A percentile compares a stretch with the other conserved stretches of the same genome.
Evolutionary conservation across 2,113 vertebrate species (phyloP).

Genomic region (Chaenocephalus aceratus): DNA sequence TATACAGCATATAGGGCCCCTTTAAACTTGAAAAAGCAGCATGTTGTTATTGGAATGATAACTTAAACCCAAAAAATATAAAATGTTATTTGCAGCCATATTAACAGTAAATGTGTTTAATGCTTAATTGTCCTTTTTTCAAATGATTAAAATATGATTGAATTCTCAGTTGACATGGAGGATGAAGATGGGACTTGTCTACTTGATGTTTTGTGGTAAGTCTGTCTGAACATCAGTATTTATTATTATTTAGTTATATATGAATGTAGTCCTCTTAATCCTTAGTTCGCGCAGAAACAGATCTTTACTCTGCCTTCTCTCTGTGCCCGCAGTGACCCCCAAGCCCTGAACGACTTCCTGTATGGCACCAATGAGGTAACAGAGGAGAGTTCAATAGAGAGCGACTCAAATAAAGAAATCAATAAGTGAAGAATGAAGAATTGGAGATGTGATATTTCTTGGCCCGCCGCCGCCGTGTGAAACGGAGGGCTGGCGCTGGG

Average conservation of each 20-base stretch:
- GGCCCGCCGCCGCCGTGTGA: conserved; percentile 8
- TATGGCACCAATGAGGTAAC: conserved; percentile 87
- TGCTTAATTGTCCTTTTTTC: neutral
- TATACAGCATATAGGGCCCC: too few species aligned
- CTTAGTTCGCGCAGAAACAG: neutral
- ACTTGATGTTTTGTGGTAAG: conserved; percentile 89
- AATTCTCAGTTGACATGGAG: conserved; percentile 85
- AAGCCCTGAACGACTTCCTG: conserved; percentile 89
- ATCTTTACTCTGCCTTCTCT: conserved; percentile 3
- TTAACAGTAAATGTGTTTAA: neutral
- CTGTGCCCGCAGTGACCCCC: conserved; percentile 82
- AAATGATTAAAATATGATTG: neutral
- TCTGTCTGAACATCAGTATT: conserved; percentile 45
- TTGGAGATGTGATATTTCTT: conserved; percentile 31
- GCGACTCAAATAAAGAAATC: conserved; percentile 26
- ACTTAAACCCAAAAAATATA: too few species aligned
- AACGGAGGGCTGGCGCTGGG: conserved; percentile 13
- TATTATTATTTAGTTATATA: neutral
- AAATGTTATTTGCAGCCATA: neutral
- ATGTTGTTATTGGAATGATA: too few species aligned
- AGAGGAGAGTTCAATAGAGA: conserved; percentile 26
- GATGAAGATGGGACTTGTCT: conserved; percentile 90
- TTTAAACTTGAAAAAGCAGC: too few species aligned
- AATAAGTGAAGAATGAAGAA: conserved; percentile 30
- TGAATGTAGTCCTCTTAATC: neutral